These are phyloP conservation scores for Plestiodon gilberti DNA, from an alignment of 2,113 vertebrate genomes.

Conservation along the genomic window DNA sequence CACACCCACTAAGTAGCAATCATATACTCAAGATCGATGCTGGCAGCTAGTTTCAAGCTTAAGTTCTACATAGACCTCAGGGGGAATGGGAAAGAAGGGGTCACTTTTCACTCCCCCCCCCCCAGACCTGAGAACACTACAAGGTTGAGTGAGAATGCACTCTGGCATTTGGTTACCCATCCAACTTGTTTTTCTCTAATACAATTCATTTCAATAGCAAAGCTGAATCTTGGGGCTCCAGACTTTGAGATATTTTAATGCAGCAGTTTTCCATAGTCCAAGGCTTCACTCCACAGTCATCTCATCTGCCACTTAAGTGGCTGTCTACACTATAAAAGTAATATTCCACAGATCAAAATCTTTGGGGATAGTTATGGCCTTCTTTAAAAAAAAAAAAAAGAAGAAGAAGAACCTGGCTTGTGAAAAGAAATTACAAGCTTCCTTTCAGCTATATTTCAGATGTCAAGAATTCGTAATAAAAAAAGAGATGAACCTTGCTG, in stretches of 20 bases:
- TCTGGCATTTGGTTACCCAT: background rate
- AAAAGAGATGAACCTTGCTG: slow-evolving; percentile 64
- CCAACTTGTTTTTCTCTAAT: background rate
- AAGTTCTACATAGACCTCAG: too few species aligned
- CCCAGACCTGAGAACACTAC: too few species aligned
- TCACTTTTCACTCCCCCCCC: background rate
- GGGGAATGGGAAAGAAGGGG: too few species aligned
- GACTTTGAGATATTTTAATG: background rate
- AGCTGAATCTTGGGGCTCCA: background rate
- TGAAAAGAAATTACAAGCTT: slow-evolving; percentile 39
- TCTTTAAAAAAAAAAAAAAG: background rate
- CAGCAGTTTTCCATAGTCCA: background rate
- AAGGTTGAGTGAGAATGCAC: background rate
- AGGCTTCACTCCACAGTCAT: background rate
- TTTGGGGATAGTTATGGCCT: background rate
- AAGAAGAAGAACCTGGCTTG: background rate
- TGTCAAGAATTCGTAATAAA: slow-evolving; percentile 42
- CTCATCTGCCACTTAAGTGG: background rate
- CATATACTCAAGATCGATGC: background rate
- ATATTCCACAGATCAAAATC: fast-evolving
- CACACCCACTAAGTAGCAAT: too few species aligned
- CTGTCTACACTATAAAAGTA: background rate
- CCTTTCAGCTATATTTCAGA: slow-evolving; percentile 50
- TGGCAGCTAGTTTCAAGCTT: background rate
- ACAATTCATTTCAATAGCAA: background rate